Evolutionary conservation across 1,140 invertebrate genomes (phyloP), one percentile per base, ranked within the genome.

Genomic region (Dendroctonus valens): DNA sequence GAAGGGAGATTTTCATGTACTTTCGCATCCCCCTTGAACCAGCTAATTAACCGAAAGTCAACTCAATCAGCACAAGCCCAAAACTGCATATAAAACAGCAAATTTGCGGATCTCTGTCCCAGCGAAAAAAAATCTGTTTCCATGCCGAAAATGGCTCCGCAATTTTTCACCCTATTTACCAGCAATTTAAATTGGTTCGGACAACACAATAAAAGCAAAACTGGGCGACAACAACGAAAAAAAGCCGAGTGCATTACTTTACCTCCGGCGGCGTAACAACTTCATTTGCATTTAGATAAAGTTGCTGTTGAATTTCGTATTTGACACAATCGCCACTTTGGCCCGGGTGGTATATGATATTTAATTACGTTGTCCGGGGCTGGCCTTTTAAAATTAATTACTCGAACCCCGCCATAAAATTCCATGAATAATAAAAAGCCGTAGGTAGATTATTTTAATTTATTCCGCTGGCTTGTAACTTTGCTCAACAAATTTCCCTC

Each of bases 211-310:
- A 57, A 57, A 57, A 57, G n/a, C 8, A 44, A 65, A 62, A 55
- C 40, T 37, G 49, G 37, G 41, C 39, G 8, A 41, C 26, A 41
- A 15, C 6, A 5, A 11, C 38, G 39, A 55, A 55, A 40, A 55
- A 55, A 55, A 41, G 5, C 50, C n/a, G 52, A 57, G 62, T 57
- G 54, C 62, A 53, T 63, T 54, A 61, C 59, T 61, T 61, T 51
- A 61, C 59, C 60, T 53, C 42, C 42, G 62, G 54, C 46, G n/a
- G 26, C 11, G 44, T 40, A 46, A 40, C 46, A 60, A 57, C 42
- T 65, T 65, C 62, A 65, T 65, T 65, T 65, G 62, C 62, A 65
- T 65, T 65, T 65, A 65, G 53, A 65, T 65, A 65, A 65, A 65
- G 62, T 65, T 50, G 62, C 52, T 57, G 62, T 65, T 65, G 60